phyloP scores from a whole-genome alignment of 2,113 vertebrate genomes.

The Jaculus jaculus region DNA sequence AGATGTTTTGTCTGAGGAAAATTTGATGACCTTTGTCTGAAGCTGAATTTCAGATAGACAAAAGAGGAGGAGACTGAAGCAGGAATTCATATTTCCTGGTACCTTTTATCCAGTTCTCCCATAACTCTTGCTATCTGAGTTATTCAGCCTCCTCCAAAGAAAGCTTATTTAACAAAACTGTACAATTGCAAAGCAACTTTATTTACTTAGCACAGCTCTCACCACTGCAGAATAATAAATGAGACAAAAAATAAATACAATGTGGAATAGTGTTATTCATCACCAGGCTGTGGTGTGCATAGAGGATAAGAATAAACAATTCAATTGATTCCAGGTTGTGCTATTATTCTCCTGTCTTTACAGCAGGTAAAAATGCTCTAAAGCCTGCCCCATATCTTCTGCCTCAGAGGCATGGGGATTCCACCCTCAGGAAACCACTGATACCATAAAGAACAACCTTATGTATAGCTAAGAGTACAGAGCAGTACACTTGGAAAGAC shows the following conservation, averaged over 20 bases:
- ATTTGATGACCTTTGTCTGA: too few relatives aligned
- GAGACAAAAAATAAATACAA: constrained; percentile 47
- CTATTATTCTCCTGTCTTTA: constrained; percentile 31
- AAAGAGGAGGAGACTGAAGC: background rate
- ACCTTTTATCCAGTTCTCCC: background rate
- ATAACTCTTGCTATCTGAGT: background rate
- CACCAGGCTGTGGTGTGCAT: background rate
- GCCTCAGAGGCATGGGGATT: background rate
- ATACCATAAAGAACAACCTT: background rate
- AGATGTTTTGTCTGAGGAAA: background rate
- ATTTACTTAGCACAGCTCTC: constrained; percentile 37
- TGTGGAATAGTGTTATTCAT: constrained; percentile 38
- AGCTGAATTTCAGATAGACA: background rate
- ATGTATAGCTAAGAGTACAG: background rate
- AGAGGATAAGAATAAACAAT: constrained; percentile 45
- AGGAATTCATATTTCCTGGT: background rate
- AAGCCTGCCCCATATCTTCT: background rate
- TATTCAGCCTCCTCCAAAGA: background rate
- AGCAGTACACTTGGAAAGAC: background rate
- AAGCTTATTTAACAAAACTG: constrained; percentile 35
- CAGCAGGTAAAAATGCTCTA: background rate
- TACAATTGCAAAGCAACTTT: constrained; percentile 44
- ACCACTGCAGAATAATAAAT: constrained; percentile 52
- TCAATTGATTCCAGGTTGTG: constrained; percentile 10
- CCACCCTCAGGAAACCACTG: too few relatives aligned